These are phyloP conservation scores for Pangasianodon hypophthalmus DNA, from an alignment of 2,113 vertebrate species.

Conservation along the genomic window DNA sequence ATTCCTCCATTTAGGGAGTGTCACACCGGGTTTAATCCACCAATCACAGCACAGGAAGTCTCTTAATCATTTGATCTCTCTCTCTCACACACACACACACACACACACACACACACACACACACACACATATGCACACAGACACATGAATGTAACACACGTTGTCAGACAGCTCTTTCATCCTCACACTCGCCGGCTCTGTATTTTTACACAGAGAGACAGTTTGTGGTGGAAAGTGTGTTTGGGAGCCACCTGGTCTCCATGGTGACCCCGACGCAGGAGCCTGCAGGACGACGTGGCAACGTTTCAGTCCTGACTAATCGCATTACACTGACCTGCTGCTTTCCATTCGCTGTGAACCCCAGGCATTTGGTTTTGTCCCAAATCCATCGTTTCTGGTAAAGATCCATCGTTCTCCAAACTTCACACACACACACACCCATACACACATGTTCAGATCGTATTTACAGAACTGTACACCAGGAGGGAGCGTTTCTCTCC, in stretches of 20 bases:
- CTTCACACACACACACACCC: not conserved
- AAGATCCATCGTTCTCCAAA: constrained; percentile 9
- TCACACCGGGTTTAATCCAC: not conserved
- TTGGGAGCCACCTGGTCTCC: constrained; percentile 10
- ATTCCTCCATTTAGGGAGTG: not conserved
- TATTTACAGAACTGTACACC: constrained; percentile 78
- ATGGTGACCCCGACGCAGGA: not conserved
- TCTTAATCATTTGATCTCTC: not conserved
- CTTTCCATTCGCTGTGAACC: constrained; percentile 27
- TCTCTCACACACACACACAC: not conserved
- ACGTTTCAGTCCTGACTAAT: constrained; percentile 41
- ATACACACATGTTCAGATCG: not conserved
- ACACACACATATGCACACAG: constrained; percentile 3
- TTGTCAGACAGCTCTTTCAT: not conserved
- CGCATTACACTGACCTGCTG: constrained; percentile 42
- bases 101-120: not conserved
- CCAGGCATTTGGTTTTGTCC: constrained; percentile 25
- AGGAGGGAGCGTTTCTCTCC: constrained; percentile 46
- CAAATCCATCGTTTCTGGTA: not conserved
- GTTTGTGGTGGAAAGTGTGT: constrained; percentile 7
- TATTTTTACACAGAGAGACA: not conserved
- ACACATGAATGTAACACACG: not conserved
- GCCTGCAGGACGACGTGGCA: not conserved
- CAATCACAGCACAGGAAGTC: not conserved
- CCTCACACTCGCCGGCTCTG: not conserved